Base-by-base conservation (phyloP, 2,113 vertebrate species). In the Illadopsis cleaveri region DNA sequence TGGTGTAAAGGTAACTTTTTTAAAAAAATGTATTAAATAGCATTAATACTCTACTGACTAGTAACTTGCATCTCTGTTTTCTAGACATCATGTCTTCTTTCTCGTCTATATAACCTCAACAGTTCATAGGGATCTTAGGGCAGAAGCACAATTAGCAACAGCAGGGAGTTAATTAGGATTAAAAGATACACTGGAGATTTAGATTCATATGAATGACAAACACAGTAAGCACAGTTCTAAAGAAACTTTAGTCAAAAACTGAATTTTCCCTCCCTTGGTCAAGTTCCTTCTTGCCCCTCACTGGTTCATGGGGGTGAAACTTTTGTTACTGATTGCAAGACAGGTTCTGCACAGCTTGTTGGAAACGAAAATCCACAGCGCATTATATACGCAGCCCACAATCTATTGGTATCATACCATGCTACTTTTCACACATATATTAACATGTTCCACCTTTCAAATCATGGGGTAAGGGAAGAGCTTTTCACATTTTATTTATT, bases 321-420 rank as follows among this genome's bases (percentile, higher is more conserved):
- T 61, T 86, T 23, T 4, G 3, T 42, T 66, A 5, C 5, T 21
- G 12, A 53, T 62, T 10, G 8, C 3, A 28, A 15, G 27, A n/a
- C 2, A 9, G 0, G 0, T 18, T 16, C 33, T 61, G 24, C 30
- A 44, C 22, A 47, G 15, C 16, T 45, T 48, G 11, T 7, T 37
- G 30, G 35, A 56, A 40, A 76, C 6, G 62, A 71, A 79, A 86
- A 33, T 12, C 15, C 25, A 47, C 28, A 69, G 35, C 12, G 4
- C 28, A 47, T 12, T 4, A 1, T 2, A 4, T 16, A n/a, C 14
- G 57, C 31, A 51, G 3, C 5, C 3, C 19, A 45, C 7, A 35
- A 2, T 58, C 15, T 40, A 5, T 35, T 48, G 27, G 13, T 35
- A 40, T 18, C 15, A 25, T 11, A 33, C 10, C 24, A 57, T 30